A percentile compares a stretch with the other conserved stretches of the same genome.
Evolutionary conservation across 2,888 invertebrate species (phyloP).

Genomic region (Polymixis lichenea): DNA sequence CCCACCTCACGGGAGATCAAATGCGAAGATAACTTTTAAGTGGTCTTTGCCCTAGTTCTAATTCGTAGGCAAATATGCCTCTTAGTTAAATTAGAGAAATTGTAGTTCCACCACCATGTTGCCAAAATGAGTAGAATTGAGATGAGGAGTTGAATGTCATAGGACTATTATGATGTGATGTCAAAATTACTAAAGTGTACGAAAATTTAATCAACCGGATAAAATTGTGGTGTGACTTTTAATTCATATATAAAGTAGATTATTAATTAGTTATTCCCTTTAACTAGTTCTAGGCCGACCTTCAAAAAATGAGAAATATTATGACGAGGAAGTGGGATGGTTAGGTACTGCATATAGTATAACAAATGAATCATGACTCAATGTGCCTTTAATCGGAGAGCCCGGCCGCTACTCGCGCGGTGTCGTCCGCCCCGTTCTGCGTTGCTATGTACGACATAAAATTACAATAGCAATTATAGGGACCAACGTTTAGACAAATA

Average conservation of each 20-base stretch:
- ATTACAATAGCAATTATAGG: conserved; percentile 89
- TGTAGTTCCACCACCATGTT: conserved; percentile 89
- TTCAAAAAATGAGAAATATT: conserved; percentile 78
- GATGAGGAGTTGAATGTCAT: conserved; percentile 82
- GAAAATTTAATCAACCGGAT: conserved; percentile 79
- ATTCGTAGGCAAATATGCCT: conserved; percentile 82
- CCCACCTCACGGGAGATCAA: conserved; percentile 84
- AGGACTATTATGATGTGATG: conserved; percentile 87
- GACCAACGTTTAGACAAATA: conserved; percentile 90
- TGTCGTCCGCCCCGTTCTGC: conserved; percentile 79
- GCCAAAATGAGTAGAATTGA: conserved; percentile 88
- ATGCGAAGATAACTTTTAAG: conserved; percentile 87
- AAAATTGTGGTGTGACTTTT: conserved; percentile 88
- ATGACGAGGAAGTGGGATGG: conserved; percentile 78
- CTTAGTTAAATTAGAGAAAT: conserved; percentile 87
- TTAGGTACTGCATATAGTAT: conserved; percentile 84
- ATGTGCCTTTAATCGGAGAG: conserved; percentile 90
- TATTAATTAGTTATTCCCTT: conserved; percentile 80
- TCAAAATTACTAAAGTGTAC: conserved; percentile 84
- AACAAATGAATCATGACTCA: conserved; percentile 87
- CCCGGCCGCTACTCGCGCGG: conserved; percentile 84
- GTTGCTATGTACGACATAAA: conserved; percentile 77
- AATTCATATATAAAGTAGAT: conserved; percentile 82
- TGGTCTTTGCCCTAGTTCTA: conserved; percentile 79
- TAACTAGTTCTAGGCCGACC: conserved; percentile 86